Evolutionary conservation across 2,797 vertebrate genomes (phyloP).

Genomic region (Eurystomus glaucurus): DNA sequence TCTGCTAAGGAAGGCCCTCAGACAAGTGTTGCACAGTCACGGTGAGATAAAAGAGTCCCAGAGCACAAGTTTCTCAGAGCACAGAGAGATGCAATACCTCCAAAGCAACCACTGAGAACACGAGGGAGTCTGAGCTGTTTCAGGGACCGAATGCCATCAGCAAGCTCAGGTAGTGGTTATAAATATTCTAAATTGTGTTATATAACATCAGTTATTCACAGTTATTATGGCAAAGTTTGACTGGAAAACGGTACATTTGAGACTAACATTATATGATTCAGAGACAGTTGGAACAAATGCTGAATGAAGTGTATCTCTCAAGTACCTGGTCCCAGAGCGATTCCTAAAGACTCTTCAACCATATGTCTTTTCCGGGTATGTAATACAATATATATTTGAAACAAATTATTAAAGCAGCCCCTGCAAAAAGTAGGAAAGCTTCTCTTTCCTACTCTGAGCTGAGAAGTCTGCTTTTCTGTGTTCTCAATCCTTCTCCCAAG

Average conservation of each 20-base stretch:
- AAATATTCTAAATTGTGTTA: not conserved
- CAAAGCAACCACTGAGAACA: not conserved
- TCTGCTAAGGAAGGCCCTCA: not conserved
- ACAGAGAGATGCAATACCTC: not conserved
- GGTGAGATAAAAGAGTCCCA: not conserved
- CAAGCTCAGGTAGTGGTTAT: rapidly evolving
- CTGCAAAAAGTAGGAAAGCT: not conserved
- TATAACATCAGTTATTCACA: not conserved
- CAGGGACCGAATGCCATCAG: not conserved
- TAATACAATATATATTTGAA: not conserved
- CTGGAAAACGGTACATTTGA: not conserved
- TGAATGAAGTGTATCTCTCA: not conserved
- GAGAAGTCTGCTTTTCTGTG: rapidly evolving
- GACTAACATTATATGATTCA: not conserved
- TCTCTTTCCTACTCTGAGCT: not conserved
- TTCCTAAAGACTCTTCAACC: not conserved
- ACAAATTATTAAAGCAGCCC: not conserved
- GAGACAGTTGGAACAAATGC: not conserved
- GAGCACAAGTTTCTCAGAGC: not conserved
- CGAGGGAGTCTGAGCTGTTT: not conserved
- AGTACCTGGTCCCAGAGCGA: not conserved
- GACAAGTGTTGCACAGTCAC: no score
- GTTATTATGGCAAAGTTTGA: not conserved
- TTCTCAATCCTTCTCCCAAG: not conserved
- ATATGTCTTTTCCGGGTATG: not conserved